A percentile compares a stretch with the other conserved stretches of the same genome.
Conservation (phyloP, 2,113 vertebrate species). For the Scatophagus argus region DNA sequence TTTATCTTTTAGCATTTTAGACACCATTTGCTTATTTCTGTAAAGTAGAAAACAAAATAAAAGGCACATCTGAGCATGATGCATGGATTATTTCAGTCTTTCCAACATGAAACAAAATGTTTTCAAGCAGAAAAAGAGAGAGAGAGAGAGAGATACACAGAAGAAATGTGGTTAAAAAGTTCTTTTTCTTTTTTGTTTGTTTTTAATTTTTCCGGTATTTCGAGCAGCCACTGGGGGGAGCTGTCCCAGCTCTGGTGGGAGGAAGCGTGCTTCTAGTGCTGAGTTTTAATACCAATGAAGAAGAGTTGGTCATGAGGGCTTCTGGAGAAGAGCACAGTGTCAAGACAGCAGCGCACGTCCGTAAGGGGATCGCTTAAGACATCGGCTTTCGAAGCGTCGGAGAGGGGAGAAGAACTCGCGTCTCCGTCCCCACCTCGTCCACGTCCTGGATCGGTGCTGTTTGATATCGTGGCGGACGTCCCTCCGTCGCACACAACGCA, state of each 20-base stretch:
- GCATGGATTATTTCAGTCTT: constrained; percentile 82
- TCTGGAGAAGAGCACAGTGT: constrained; percentile 71
- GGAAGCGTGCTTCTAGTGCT: constrained; percentile 63
- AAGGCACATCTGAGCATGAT: constrained; percentile 95
- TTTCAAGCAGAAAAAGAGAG: constrained; percentile 53
- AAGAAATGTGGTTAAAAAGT: constrained; percentile 65
- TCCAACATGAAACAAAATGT: constrained; percentile 67
- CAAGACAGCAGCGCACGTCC: constrained; percentile 52
- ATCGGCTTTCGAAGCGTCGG: constrained; percentile 69
- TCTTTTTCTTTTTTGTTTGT: constrained; percentile 63
- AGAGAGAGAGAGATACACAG: constrained; percentile 12
- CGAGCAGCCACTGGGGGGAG: constrained; percentile 59
- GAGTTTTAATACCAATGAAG: constrained; percentile 56
- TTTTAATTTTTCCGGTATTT: constrained; percentile 65
- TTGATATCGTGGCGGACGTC: constrained; percentile 52
- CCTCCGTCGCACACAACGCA: constrained; percentile 17
- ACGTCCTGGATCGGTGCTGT: constrained; percentile 30
- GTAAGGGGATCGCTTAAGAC: constrained; percentile 72
- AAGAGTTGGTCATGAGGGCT: constrained; percentile 45
- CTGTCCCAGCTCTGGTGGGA: constrained; percentile 55
- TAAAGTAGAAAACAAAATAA: constrained; percentile 86
- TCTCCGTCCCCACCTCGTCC: background rate
- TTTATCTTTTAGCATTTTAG: constrained; percentile 86
- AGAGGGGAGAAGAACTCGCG: constrained; percentile 1
- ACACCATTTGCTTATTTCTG: constrained; percentile 83